phyloP scores from a whole-genome alignment of 2,888 invertebrate genomes.

The Mythimna lalbum region DNA sequence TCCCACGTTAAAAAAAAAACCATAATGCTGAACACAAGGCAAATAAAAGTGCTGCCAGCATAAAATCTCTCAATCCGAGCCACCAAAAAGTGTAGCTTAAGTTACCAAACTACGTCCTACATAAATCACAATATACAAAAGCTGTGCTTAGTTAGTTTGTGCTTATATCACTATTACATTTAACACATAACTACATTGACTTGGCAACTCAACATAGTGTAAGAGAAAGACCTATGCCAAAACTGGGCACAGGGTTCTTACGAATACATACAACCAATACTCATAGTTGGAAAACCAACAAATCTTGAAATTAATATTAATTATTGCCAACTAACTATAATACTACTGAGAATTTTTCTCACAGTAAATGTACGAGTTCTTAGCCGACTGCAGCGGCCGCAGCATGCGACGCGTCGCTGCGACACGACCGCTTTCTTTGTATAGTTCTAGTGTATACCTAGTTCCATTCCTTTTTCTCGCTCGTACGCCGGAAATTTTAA shows the following conservation, averaged over 20 bases:
- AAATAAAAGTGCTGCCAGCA: neutral
- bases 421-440: no score
- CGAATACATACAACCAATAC: neutral
- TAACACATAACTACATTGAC: conserved; percentile 3
- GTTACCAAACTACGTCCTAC: conserved; percentile 12
- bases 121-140: conserved; percentile 46
- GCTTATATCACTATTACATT: conserved; percentile 30
- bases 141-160: conserved; percentile 41
- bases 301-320: neutral
- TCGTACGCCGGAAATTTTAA: no score
- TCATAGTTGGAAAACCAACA: neutral
- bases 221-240: neutral
- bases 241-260: neutral
- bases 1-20: neutral
- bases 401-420: no score
- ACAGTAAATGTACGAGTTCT: neutral
- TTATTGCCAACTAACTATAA: conserved; percentile 16
- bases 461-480: no score
- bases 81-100: conserved; percentile 15
- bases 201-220: neutral
- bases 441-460: no score
- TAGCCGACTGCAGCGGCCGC: no score
- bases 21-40: neutral
- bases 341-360: neutral
- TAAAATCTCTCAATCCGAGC: neutral